Base-by-base conservation (phyloP, 2,113 vertebrate species). In the Silurus glanis region DNA sequence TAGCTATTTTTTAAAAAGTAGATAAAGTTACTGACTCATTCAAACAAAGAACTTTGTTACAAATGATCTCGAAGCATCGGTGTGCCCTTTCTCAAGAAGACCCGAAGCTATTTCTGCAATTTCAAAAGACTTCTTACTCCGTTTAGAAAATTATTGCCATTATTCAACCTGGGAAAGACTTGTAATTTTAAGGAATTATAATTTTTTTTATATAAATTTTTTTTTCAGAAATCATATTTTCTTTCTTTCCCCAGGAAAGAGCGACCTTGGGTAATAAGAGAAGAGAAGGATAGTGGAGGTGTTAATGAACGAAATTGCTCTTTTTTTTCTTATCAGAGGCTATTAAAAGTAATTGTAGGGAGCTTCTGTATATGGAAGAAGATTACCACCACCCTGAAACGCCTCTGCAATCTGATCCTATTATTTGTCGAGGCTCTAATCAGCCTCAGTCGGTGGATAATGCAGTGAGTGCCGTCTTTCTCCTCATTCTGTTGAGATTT, bases 221-320 rank as follows among this genome's bases (percentile, higher is more conserved):
- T 47, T 71, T 45, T 45, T 69, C 2, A 0, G 9, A 67, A 61
- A 69, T 83, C 53, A n/a, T 78, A 51, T 87, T 84, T 85, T 56
- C 56, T 83, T 59, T 53, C 25, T 78, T 80, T 80, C 19, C 82
- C 56, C 55, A 23, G 59, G 81, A 71, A 51, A 71, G 76, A 87
- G 85, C 37, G 45, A 84, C 85, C 82, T 91, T 85, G 81, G 80
- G 84, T 92, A 87, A 92, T 89, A 61, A 56, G 21, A 83, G 64
- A 5, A 89, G 89, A 89, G 78, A 80, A 85, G 58, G 67, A 87
- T 85, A 83, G 86, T 80, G 88, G 84, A 75, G 87, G 90, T 92
- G 92, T 90, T 93, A 93, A 93, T 93, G 90, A 93, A 90, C 91
- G 88, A 90, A 82, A 91, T 91, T 89, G 89, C 87, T 88, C 87